These are phyloP conservation scores for Tachuris rubrigastra DNA, from an alignment of 2,113 vertebrate species.

Conservation along the genomic window DNA sequence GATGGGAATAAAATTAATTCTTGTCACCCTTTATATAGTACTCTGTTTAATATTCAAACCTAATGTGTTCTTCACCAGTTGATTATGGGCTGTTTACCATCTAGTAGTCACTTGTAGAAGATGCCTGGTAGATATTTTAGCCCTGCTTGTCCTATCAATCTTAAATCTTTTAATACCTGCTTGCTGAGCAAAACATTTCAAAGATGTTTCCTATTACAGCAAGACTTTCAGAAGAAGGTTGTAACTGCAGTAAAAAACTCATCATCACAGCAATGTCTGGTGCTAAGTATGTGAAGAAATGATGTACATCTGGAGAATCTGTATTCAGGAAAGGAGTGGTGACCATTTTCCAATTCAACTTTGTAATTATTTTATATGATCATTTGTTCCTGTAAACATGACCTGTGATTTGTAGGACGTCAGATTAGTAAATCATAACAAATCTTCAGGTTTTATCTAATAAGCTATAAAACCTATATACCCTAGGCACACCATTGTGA, in stretches of 20 bases:
- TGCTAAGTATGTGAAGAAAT: background rate
- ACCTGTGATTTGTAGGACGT: background rate
- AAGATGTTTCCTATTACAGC: background rate
- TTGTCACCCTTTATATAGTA: background rate
- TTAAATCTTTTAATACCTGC: background rate
- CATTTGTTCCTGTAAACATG: background rate
- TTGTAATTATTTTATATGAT: background rate
- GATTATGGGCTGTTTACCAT: background rate
- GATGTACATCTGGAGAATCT: background rate
- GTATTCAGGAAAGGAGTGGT: background rate
- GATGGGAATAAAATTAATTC: slow-evolving; percentile 33
- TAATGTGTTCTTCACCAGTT: background rate
- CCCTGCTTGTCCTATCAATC: background rate
- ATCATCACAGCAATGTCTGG: background rate
- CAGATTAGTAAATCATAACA: background rate
- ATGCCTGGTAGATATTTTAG: background rate
- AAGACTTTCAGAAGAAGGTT: background rate
- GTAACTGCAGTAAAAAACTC: background rate
- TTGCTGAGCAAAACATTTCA: background rate
- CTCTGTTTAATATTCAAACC: background rate
- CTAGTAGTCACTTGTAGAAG: background rate
- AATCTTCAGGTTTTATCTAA: background rate
- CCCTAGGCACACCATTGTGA: background rate
- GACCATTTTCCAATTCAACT: background rate
- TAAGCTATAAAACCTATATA: background rate